These are phyloP conservation scores for Cyphomyrmex costatus DNA, from an alignment of 1,140 invertebrate species.

Conservation along the genomic window DNA sequence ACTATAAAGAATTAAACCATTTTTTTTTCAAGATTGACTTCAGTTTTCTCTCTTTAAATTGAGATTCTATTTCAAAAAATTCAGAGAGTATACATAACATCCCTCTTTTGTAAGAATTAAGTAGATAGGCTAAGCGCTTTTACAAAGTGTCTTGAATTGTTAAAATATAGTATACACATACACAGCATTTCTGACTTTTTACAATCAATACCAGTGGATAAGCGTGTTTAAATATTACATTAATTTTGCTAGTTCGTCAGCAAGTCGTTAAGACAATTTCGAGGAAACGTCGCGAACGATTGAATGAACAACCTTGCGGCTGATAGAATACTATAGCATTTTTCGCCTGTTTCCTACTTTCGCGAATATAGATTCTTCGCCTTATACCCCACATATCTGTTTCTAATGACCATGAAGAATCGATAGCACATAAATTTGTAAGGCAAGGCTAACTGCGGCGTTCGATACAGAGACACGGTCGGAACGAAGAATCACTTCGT, in stretches of 20 bases:
- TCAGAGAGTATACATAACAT: neutral
- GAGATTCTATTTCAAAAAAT: too few relatives aligned
- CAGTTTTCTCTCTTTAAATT: too few relatives aligned
- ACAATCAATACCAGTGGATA: neutral
- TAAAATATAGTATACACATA: neutral
- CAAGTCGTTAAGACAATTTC: conserved; percentile 39
- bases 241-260: neutral
- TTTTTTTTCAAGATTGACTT: too few relatives aligned
- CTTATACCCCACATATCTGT: conserved; percentile 71
- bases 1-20: too few relatives aligned
- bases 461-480: conserved; percentile 64
- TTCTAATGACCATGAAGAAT: conserved; percentile 72
- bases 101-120: neutral
- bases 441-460: conserved; percentile 67
- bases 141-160: neutral
- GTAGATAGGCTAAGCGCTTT: neutral
- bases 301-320: conserved; percentile 35
- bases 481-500: conserved; percentile 18
- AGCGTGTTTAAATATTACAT: conserved; percentile 33
- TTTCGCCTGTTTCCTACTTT: conserved; percentile 45
- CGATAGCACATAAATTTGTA: conserved; percentile 76
- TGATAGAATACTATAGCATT: conserved; percentile 1
- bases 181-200: neutral
- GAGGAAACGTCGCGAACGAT: neutral
- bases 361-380: conserved; percentile 53